A percentile compares a stretch with the other conserved stretches of the same genome.
Conservation (phyloP, 1,140 invertebrate species). For the Sycobia sp. region DNA sequence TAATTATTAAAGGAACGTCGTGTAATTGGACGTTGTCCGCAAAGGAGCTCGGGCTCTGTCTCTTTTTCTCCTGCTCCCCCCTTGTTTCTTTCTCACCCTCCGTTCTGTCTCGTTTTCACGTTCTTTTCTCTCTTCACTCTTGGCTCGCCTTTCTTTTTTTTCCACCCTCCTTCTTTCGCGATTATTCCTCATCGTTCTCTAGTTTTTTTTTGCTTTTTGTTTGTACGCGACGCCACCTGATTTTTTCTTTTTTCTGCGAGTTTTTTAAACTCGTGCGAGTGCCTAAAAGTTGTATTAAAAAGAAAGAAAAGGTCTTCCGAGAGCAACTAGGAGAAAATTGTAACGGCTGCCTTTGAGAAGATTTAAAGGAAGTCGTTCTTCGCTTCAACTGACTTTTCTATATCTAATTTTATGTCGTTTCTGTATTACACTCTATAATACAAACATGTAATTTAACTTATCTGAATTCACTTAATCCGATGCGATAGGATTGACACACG, state of each 20-base stretch:
- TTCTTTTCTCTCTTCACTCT: conserved; percentile 19
- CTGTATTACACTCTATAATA: too few species aligned
- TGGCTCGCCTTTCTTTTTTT: conserved; percentile 8
- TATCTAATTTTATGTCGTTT: too few species aligned
- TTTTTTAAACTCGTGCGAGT: conserved; percentile 21
- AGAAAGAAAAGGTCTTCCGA: too few species aligned
- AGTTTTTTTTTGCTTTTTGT: conserved; percentile 15
- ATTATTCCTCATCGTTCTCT: conserved; percentile 12
- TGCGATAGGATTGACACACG: too few species aligned
- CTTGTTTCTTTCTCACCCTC: not conserved
- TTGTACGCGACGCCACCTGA: too few species aligned
- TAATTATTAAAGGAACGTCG: conserved; percentile 57
- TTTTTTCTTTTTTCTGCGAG: not conserved
- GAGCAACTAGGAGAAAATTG: conserved; percentile 12
- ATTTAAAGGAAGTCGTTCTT: too few species aligned
- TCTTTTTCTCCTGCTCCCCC: too few species aligned
- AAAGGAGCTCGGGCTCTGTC: conserved; percentile 1
- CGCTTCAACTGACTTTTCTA: too few species aligned
- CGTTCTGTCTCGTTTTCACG: conserved; percentile 12
- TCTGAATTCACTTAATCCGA: too few species aligned
- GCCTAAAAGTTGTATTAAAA: too few species aligned
- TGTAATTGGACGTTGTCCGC: conserved; percentile 49
- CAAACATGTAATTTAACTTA: too few species aligned
- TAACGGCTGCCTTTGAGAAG: not conserved
- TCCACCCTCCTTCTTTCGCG: conserved; percentile 9